Conservation (phyloP, 1,140 invertebrate species). For the Linepithema humile region DNA sequence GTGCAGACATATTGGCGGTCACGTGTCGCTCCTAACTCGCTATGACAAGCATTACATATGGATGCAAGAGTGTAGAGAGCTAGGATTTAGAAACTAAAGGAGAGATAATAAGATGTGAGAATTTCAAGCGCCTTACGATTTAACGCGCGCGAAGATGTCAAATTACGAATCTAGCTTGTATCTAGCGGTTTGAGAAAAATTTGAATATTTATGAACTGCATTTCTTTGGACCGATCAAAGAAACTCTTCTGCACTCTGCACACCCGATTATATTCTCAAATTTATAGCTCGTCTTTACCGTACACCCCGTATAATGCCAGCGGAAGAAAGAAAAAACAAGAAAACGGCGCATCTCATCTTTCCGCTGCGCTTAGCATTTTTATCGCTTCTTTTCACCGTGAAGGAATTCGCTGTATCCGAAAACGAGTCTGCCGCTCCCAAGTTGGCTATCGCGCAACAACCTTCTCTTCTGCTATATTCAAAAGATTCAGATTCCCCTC, state of each 20-base stretch:
- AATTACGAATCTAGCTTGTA: conserved; percentile 12
- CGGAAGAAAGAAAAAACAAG: neutral
- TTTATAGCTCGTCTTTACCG: conserved; percentile 27
- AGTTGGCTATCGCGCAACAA: conserved; percentile 41
- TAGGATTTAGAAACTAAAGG: neutral
- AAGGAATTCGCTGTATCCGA: conserved; percentile 56
- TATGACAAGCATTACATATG: conserved; percentile 12
- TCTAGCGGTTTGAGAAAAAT: neutral
- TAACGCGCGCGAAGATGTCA: conserved; percentile 1
- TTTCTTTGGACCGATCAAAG: conserved; percentile 4
- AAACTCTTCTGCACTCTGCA: conserved; percentile 27
- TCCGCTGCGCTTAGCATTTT: conserved; percentile 62
- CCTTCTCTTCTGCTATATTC: conserved; percentile 11
- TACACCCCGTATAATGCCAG: neutral
- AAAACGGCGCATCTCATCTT: conserved; percentile 34
- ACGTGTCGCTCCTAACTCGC: conserved; percentile 8
- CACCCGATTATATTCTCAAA: neutral
- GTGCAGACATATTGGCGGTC: conserved; percentile 40
- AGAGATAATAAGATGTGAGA: too few species aligned
- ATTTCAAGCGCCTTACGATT: too few species aligned
- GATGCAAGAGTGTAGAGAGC: neutral
- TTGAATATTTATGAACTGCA: too few species aligned
- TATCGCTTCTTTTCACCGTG: conserved; percentile 38
- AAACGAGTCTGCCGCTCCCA: conserved; percentile 9
- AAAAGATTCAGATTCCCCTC: conserved; percentile 25